These are phyloP conservation scores for Pantala flavescens DNA, from an alignment of 1,140 invertebrate genomes.

Conservation along the genomic window DNA sequence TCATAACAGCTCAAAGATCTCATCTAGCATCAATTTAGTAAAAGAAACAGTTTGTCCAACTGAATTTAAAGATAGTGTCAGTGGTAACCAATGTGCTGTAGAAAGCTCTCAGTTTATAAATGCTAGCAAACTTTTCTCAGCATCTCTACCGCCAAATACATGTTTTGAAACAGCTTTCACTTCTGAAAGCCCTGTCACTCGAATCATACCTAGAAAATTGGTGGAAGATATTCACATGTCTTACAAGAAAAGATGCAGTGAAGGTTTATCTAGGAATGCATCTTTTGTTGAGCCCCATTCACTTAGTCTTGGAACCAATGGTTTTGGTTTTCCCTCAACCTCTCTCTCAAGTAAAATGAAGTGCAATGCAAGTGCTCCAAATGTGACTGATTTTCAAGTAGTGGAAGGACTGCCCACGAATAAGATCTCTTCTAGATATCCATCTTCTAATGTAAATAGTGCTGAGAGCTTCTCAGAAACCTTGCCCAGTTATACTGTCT, in stretches of 20 bases:
- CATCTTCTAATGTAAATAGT: not conserved
- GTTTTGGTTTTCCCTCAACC: not conserved
- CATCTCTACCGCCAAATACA: constrained; percentile 24
- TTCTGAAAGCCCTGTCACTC: constrained; percentile 30
- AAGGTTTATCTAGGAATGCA: not conserved
- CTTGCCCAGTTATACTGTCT: too few relatives aligned
- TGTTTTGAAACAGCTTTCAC: constrained; percentile 37
- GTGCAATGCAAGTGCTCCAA: not conserved
- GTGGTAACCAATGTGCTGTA: too few relatives aligned
- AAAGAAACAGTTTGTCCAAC: too few relatives aligned
- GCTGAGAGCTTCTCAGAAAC: too few relatives aligned
- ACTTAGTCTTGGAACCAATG: not conserved
- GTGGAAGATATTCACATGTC: not conserved
- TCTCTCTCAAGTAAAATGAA: not conserved
- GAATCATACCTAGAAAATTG: constrained; percentile 26
- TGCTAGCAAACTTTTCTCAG: not conserved
- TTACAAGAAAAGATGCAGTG: not conserved
- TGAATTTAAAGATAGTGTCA: too few relatives aligned
- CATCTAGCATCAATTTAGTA: too few relatives aligned
- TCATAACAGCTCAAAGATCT: too few relatives aligned
- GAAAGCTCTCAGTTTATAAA: not conserved
- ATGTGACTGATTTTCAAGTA: not conserved
- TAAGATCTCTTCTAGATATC: not conserved
- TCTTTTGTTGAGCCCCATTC: not conserved
- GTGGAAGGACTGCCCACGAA: not conserved